These are phyloP conservation scores for Clarias magur DNA, from an alignment of 2,113 vertebrate genomes.

Conservation along the genomic window DNA sequence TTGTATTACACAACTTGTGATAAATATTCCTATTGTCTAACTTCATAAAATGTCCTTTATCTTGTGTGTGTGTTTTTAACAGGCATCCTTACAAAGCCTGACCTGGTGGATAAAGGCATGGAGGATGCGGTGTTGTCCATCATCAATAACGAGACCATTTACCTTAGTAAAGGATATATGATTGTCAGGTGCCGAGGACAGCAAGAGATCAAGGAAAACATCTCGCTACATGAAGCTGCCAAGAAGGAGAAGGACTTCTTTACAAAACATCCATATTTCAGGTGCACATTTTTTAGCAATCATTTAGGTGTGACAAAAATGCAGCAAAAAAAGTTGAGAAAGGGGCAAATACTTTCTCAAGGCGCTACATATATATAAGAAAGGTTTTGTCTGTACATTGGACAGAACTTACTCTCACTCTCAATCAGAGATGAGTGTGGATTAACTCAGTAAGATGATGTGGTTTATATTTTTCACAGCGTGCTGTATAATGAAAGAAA, in stretches of 20 bases:
- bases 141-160: slow-evolving; percentile 74
- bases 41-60: neutral
- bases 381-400: too few species aligned
- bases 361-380: too few species aligned
- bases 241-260: slow-evolving; percentile 80
- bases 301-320: too few species aligned
- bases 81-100: slow-evolving; percentile 91
- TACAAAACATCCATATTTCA: slow-evolving; percentile 71
- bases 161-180: slow-evolving; percentile 88
- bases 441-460: neutral
- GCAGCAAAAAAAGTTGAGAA: too few species aligned
- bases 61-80: neutral
- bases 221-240: slow-evolving; percentile 74
- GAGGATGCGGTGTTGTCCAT: slow-evolving; percentile 75
- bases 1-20: neutral
- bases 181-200: slow-evolving; percentile 87
- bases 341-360: too few species aligned
- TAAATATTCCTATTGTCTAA: neutral
- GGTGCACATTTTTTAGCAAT: slow-evolving; percentile 58
- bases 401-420: too few species aligned
- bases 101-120: slow-evolving; percentile 84
- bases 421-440: too few species aligned
- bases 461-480: slow-evolving; percentile 46
- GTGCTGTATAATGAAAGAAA: slow-evolving; percentile 62
- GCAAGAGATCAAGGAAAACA: slow-evolving; percentile 69